phyloP scores from a whole-genome alignment of 2,113 vertebrate species.

The Cyprinodon tularosa region DNA sequence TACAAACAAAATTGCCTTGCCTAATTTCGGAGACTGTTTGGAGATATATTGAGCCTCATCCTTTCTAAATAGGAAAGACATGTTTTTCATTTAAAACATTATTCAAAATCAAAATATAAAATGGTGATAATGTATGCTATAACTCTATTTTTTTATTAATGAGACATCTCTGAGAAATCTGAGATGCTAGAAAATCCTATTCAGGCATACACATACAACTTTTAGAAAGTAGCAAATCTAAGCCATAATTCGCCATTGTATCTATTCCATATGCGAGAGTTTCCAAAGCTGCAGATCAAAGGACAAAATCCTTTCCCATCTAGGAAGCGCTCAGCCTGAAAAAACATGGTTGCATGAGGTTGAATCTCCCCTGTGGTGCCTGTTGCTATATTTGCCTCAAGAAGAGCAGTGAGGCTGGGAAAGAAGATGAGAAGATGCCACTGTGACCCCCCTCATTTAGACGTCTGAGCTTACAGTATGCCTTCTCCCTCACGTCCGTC shows the following conservation, averaged over 20 bases:
- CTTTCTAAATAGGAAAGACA: neutral
- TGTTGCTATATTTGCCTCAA: slow-evolving; percentile 66
- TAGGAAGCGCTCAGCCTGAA: slow-evolving; percentile 29
- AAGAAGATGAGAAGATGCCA: slow-evolving; percentile 51
- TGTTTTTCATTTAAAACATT: neutral
- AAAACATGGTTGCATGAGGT: slow-evolving; percentile 51
- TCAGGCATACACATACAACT: slow-evolving; percentile 11
- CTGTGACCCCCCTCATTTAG: slow-evolving; percentile 61
- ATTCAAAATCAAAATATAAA: neutral
- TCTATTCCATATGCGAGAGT: slow-evolving; percentile 18
- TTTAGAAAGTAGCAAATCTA: slow-evolving; percentile 5
- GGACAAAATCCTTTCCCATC: slow-evolving; percentile 50
- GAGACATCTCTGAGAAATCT: neutral
- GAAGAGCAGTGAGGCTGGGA: slow-evolving; percentile 59
- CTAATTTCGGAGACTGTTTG: neutral
- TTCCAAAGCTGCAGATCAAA: slow-evolving; percentile 36
- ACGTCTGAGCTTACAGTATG: slow-evolving; percentile 13
- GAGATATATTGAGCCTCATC: neutral
- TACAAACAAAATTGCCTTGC: too few relatives aligned
- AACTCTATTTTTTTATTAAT: too few relatives aligned
- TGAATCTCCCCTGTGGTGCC: slow-evolving; percentile 53
- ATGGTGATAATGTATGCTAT: too few relatives aligned
- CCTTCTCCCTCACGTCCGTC: slow-evolving; percentile 15
- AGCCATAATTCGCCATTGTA: slow-evolving; percentile 25
- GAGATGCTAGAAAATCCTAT: neutral